Percentiles rank a stretch among this genome's conserved stretches.
Conservation (phyloP, 2,797 vertebrate species). For the Platalea minor region DNA sequence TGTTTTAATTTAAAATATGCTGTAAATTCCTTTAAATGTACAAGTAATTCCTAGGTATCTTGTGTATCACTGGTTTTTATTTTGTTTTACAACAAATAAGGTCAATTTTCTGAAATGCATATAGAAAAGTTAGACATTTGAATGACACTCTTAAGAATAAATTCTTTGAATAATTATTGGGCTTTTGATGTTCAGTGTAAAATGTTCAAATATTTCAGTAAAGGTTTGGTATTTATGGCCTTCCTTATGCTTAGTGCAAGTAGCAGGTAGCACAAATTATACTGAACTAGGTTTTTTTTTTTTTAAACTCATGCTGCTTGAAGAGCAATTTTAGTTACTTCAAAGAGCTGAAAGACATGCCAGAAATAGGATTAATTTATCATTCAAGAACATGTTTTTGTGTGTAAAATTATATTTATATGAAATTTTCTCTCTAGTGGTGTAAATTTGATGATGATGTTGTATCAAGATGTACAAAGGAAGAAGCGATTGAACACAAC, state of each 20-base stretch:
- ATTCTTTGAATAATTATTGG: background rate
- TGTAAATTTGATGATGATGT: conserved; percentile 98
- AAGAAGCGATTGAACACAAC: conserved; percentile 98
- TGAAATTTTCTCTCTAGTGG: conserved; percentile 79
- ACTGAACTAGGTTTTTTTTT: background rate
- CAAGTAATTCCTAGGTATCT: background rate
- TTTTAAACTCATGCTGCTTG: background rate
- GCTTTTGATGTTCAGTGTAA: background rate
- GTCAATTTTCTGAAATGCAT: background rate
- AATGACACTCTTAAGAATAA: background rate
- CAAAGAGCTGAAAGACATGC: background rate
- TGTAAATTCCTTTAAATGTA: background rate
- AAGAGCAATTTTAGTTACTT: conserved; percentile 11
- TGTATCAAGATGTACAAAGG: conserved; percentile 96
- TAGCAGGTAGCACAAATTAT: background rate
- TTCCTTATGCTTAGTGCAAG: background rate
- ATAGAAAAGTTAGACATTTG: background rate
- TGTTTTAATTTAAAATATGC: background rate
- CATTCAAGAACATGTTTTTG: background rate
- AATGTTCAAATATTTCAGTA: background rate
- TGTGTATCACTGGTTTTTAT: background rate
- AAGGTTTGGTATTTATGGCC: background rate
- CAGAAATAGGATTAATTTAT: background rate
- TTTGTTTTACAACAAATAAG: background rate
- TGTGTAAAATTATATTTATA: background rate